Conservation (phyloP, 1,140 invertebrate genomes). For the Penaeus indicus region DNA sequence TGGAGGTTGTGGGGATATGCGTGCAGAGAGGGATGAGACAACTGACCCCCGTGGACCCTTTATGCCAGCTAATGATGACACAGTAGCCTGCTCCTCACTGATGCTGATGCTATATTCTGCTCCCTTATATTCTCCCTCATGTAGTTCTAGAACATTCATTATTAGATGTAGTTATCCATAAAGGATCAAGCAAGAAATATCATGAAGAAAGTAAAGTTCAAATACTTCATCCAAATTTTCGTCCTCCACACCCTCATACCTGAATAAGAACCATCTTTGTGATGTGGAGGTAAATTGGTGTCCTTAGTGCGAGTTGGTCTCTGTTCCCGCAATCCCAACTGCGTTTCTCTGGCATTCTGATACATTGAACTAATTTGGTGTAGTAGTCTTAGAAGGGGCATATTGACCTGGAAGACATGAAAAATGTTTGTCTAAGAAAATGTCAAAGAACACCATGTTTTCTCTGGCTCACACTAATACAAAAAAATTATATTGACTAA, state of each 20-base stretch:
- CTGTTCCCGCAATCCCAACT: slow-evolving; percentile 83
- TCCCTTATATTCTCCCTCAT: slow-evolving; percentile 62
- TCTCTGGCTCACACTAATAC: no score
- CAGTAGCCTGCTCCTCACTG: slow-evolving; percentile 64
- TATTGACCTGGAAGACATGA: slow-evolving; percentile 81
- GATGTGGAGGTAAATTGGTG: slow-evolving; percentile 60
- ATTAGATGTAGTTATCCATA: no score
- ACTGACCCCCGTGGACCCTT: slow-evolving; percentile 63
- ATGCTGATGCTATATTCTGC: slow-evolving; percentile 63
- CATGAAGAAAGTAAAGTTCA: no score
- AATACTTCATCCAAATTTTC: slow-evolving; percentile 18
- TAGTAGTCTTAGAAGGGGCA: slow-evolving; percentile 91
- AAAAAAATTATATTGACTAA: no score
- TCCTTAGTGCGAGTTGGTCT: slow-evolving; percentile 71
- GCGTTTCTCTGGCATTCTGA: slow-evolving; percentile 95
- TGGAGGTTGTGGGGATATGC: slow-evolving; percentile 48
- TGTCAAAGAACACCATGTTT: background rate
- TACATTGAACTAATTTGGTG: slow-evolving; percentile 99
- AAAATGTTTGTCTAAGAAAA: background rate
- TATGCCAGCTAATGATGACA: slow-evolving; percentile 63
- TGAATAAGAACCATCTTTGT: slow-evolving; percentile 75
- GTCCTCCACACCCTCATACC: slow-evolving; percentile 69
- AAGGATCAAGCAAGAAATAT: no score
- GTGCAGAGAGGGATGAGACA: slow-evolving; percentile 63
- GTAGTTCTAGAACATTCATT: slow-evolving; percentile 42